Percentiles rank a stretch among this genome's conserved stretches.
phyloP scores from a whole-genome alignment of 2,888 invertebrate species.

The Sesia bembeciformis region DNA sequence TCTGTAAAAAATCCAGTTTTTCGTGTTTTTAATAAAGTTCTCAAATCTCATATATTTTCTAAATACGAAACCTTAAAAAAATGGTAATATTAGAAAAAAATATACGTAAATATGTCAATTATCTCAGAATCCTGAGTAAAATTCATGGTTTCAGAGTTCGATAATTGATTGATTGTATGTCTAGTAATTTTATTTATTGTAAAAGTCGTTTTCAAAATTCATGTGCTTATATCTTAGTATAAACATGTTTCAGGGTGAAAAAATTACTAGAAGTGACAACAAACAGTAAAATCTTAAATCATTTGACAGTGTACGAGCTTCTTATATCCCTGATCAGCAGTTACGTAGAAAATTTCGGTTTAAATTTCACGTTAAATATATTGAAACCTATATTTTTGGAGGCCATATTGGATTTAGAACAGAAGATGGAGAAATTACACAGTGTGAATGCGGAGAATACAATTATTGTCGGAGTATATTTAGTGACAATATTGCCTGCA shows the following conservation, averaged over 20 bases:
- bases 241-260: constrained; percentile 45
- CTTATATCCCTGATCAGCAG: constrained; percentile 46
- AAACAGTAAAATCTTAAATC: constrained; percentile 42
- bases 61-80: too few species aligned
- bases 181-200: not conserved
- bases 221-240: not conserved
- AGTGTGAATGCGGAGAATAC: constrained; percentile 68
- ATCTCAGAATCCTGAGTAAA: too few species aligned
- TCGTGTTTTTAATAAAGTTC: too few species aligned
- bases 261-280: constrained; percentile 48
- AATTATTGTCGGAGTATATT: constrained; percentile 76
- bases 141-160: too few species aligned
- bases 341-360: constrained; percentile 79
- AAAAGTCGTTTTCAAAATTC: not conserved
- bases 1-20: too few species aligned
- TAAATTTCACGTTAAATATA: constrained; percentile 72
- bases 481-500: constrained; percentile 70
- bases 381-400: constrained; percentile 74
- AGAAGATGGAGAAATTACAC: constrained; percentile 73
- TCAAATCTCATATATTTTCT: too few species aligned
- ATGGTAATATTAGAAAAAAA: too few species aligned
- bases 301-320: constrained; percentile 44
- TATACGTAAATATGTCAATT: too few species aligned
- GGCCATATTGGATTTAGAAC: constrained; percentile 75
- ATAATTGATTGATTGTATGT: not conserved